Evolutionary conservation across 2,113 vertebrate genomes (phyloP).

Genomic region (Brevimyrus niger): DNA sequence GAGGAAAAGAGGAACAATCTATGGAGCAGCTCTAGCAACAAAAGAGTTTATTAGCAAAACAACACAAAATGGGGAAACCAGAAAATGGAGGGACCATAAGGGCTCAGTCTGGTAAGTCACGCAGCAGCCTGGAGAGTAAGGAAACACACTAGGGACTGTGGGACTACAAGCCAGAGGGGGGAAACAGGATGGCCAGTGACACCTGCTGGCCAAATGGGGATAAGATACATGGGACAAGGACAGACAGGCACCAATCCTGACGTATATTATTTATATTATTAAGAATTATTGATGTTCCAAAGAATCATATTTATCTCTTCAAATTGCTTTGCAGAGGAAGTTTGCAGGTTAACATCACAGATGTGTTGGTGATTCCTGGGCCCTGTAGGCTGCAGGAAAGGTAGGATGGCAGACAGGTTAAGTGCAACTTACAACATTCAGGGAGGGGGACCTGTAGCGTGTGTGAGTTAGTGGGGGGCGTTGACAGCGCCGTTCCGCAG

Average conservation of each 20-base stretch:
- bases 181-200: not conserved
- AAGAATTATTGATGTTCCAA: not conserved
- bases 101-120: not conserved
- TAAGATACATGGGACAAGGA: not conserved
- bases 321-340: not conserved
- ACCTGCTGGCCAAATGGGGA: not conserved
- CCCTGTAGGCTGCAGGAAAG: not conserved
- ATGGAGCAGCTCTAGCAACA: not conserved
- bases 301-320: not conserved
- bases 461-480: not conserved
- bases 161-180: not conserved
- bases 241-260: not conserved
- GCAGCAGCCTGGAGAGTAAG: not conserved
- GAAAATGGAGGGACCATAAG: not conserved
- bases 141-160: not conserved
- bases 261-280: not conserved
- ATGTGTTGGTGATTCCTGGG: not conserved
- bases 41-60: not conserved
- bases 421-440: not conserved
- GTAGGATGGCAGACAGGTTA: not conserved
- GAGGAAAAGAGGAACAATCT: not conserved
- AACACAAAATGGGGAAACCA: not conserved
- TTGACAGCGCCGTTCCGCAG: not conserved
- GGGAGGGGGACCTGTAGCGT: not conserved
- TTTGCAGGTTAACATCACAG: not conserved